Evolutionary conservation across 2,888 invertebrate species (phyloP), one percentile per base, ranked within the genome.

Genomic region (Lutraria lutraria): DNA sequence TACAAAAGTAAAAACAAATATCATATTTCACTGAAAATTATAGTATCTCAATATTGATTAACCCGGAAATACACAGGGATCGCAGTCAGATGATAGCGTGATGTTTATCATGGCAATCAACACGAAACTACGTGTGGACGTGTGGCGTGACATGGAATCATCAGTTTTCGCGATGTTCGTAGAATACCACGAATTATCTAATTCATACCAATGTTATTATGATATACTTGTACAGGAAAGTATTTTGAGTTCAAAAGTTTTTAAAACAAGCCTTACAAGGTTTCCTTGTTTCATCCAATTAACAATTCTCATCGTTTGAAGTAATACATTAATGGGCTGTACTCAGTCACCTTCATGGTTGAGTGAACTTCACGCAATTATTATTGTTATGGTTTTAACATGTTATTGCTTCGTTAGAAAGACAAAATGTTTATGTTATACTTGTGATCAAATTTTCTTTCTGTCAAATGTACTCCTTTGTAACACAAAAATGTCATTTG

Each of bases 251-350:
- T 12, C 13, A 34, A 16, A 34, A 4, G 15, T 31, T 6, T 34
- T 16, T 34, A 31, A n/a, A 76, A 76, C 76, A 76, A 34, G 16
- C 16, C 76, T 19, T 10, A 19, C 76, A 31, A 31, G 25, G 31
- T 76, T 76, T 76, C 76, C 34, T 34, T 31, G 76, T 76, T 15
- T 15, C 16, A 76, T 31, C 31, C 76, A 76, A 76, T 76, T 76
- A 76, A 76, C 31, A 16, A 15, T 31, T 76, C 63, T 13, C 29
- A 34, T 31, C 76, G 31, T 76, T 76, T 76, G 16, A 76, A 76
- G 25, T 31, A 76, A 6, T 72, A 15, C 15, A 72, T 72, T 72
- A 72, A 72, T 72, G 16, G 31, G 0, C n/a, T 56, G 76, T 16
- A 76, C 76, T 34, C 2, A 34, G 12, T 76, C 76, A 76, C 76